Evolutionary conservation across 1,140 invertebrate species (phyloP).

Genomic region (Magallana gigas): DNA sequence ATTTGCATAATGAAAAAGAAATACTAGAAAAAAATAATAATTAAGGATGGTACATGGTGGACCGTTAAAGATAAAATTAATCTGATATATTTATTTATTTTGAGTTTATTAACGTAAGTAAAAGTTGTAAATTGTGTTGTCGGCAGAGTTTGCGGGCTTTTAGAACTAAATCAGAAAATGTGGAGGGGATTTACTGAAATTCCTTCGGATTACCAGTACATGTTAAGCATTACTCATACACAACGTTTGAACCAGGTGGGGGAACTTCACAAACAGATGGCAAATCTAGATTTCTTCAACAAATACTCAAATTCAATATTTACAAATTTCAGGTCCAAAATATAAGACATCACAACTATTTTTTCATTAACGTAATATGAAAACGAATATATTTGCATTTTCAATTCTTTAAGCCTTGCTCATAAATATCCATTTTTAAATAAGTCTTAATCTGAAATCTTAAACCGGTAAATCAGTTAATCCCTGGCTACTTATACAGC

Average conservation of each 20-base stretch:
- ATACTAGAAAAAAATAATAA: background rate
- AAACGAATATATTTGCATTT: background rate
- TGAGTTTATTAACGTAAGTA: slow-evolving; percentile 28
- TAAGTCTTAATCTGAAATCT: background rate
- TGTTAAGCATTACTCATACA: slow-evolving; percentile 28
- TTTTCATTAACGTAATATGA: background rate
- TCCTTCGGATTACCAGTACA: background rate
- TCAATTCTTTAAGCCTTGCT: background rate
- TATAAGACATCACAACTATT: background rate
- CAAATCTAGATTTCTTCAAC: slow-evolving; percentile 7
- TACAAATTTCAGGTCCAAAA: background rate
- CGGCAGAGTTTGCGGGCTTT: background rate
- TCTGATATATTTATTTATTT: background rate
- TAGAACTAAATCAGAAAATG: slow-evolving; percentile 28
- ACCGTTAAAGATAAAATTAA: background rate
- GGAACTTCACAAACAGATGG: background rate
- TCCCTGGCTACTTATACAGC: background rate
- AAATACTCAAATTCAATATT: background rate
- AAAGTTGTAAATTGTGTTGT: slow-evolving; percentile 10
- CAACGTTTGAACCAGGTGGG: background rate
- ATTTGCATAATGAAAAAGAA: background rate
- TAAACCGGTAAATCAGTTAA: background rate
- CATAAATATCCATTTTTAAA: background rate
- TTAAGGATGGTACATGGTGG: background rate
- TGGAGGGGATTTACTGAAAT: slow-evolving; percentile 11